Evolutionary conservation across 2,797 vertebrate genomes (phyloP), one percentile per base, ranked within the genome.

Genomic region (Darevskia mixta): DNA sequence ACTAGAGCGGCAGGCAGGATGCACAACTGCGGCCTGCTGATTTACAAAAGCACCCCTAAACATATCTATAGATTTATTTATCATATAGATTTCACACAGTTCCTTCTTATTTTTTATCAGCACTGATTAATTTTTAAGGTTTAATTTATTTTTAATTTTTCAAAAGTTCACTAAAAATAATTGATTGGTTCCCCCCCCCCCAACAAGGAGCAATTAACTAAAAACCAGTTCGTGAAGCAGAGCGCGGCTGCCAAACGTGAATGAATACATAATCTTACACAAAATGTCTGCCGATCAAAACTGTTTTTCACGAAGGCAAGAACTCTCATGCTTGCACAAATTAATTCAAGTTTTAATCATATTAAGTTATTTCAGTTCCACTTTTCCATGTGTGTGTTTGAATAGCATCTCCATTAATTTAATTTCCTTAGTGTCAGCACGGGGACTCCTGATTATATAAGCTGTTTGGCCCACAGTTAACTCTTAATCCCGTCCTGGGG

Each of bases 401-500:
- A 85, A 72, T 89, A 82, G 89, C 71, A 94, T 17, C 4, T 4
- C 72, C 3, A n/a, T 81, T 11, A 87, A 90, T 95, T 95, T 92
- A 69, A 89, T 94, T 93, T 95, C n/a, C 43, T 84, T 67, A 45
- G 1, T 83, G 61, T 77, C 89, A 87, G 43, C 87, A 9, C 1
- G 10, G 81, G 79, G 89, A 87, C 61, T 88, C 43, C 88, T 94
- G 92, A 93, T 94, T 95, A 87, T 88, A 78, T 88, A 91, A 83
- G 75, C 35, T 58, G 82, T 87, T 92, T 95, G 83, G 92, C 89
- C 88, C 81, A 82, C 92, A 88, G 87, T 93, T 91, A 88, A 45
- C 41, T 92, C 86, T 94, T 95, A 96, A 95, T 95, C 89, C 29
- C 66, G 43, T 95, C 86, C 88, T 83, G 82, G 11, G 64, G 49